Evolutionary conservation across 2,888 invertebrate species (phyloP), one percentile per base, ranked within the genome.

Genomic region (Resseliella maxima): DNA sequence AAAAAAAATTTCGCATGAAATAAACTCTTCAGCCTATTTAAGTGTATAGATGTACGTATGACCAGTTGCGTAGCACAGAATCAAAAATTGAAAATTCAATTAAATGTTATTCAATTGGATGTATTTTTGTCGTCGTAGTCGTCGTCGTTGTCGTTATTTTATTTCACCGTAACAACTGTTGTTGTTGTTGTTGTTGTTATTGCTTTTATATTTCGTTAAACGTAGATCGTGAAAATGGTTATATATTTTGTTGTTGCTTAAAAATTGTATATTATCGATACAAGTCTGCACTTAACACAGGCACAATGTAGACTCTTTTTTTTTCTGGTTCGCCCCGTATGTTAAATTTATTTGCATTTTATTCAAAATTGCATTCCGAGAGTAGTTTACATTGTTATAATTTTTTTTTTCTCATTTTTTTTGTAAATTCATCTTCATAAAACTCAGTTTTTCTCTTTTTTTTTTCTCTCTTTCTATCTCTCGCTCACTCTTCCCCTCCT

Each of bases 341-440:
- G 72, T 72, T 72, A 35, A 72, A 72, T 72, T 72, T 72, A 72
- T 72, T 72, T 72, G 27, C 72, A 72, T 72, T 72, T 72, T 72
- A 72, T 72, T 72, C 31, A 31, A 59, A 59, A 59, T 59, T 59
- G 59, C 59, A 59, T 59, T 59, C 72, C 72, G 72, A 72, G 31
- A 72, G 72, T 27, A 31, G 72, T 72, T 72, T 31, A 72, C 31
- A 72, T 72, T 59, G 5, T 59, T 72, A 15, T 15, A 31, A 72
- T 31, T 12, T 72, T 31, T 72, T 18, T 50, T 31, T 72, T 72
- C 1, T n/a, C n/a, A n/a, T n/a, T n/a, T n/a, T n/a, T n/a, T n/a
- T n/a, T n/a, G n/a, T n/a, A n/a, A n/a, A n/a, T n/a, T n/a, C n/a
- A n/a, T n/a, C n/a, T n/a, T n/a, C n/a, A n/a, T n/a, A n/a, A n/a